Base-by-base conservation (phyloP, 2,113 vertebrate genomes). In the Pungitius pungitius region DNA sequence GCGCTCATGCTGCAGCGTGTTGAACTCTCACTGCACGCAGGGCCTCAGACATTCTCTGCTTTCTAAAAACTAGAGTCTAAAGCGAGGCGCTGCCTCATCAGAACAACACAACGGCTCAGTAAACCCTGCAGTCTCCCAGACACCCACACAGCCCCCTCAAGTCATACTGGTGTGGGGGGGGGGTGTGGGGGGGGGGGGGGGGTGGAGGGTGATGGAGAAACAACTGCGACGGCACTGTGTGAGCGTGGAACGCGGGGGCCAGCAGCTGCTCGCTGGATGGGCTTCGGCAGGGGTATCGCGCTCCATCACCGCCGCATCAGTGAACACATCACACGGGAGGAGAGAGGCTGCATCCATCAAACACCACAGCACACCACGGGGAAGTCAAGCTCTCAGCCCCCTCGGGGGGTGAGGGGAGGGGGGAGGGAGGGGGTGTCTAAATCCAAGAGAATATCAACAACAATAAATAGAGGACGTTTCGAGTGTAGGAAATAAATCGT, bases 311-410 rank as follows among this genome's bases (percentile, higher is more conserved):
- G 13, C 65, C 42, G 81, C 88, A 82, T 79, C 86, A 79, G 80
- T 85, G 86, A 86, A 78, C 85, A 88, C 84, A 80, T 82, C 66
- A 66, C 73, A 74, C 43, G 66, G 84, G 83, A 0, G 43, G 67
- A 73, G 78, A 79, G 62, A 72, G 57, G 78, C 78, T 69, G 78
- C 82, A 90, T 90, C 86, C 85, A 89, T 90, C 86, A 91, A 81
- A 88, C 73, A 55, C 65, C 68, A 51, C 35, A 4, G 75, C 68
- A 64, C 35, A 4, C 77, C 68, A 64, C 82, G 11, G 81, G 77
- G 81, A 87, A 60, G 73, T 56, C 67, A 11, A 27, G 68, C 74
- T 83, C 56, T 51, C 30, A 69, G 65, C 18, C 87, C 5, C 82
- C 85, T 80, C 22, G 35, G 86, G 90, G 77, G 85, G 88, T n/a